A percentile compares a stretch with the other conserved stretches of the same genome.
Conservation (phyloP, 2,113 vertebrate species). For the Brachyistius frenatus region DNA sequence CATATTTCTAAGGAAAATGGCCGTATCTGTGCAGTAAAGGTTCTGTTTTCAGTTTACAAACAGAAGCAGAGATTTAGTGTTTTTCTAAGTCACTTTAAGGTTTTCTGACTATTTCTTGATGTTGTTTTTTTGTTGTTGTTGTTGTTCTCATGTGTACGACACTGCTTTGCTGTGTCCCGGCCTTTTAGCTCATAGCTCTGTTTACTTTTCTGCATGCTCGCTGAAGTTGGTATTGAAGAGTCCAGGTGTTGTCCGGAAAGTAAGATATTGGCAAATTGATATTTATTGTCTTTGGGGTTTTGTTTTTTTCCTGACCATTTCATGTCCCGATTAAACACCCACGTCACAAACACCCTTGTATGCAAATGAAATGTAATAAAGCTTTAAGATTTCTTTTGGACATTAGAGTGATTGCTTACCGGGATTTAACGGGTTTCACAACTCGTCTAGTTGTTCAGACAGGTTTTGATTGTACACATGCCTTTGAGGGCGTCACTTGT, state of each 20-base stretch:
- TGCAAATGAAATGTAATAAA: slow-evolving; percentile 79
- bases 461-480: not conserved
- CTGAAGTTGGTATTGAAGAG: slow-evolving; percentile 39
- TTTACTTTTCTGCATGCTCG: slow-evolving; percentile 37
- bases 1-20: not conserved
- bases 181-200: slow-evolving; percentile 9
- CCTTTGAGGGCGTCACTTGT: too few relatives aligned
- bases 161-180: not conserved
- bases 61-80: not conserved
- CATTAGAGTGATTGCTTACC: not conserved
- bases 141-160: not conserved
- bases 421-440: not conserved
- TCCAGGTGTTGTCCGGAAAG: slow-evolving; percentile 35
- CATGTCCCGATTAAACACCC: slow-evolving; percentile 47
- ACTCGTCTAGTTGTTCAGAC: not conserved
- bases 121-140: slow-evolving; percentile 11
- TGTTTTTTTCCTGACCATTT: slow-evolving; percentile 72
- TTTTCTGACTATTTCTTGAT: slow-evolving; percentile 6
- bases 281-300: slow-evolving; percentile 66
- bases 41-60: slow-evolving; percentile 5
- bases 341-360: slow-evolving; percentile 70
- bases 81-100: slow-evolving; percentile 40
- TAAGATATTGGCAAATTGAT: slow-evolving; percentile 47
- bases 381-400: slow-evolving; percentile 48
- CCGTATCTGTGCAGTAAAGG: not conserved